Conservation (phyloP, 2,888 invertebrate genomes). For the Nasonovia ribisnigri region DNA sequence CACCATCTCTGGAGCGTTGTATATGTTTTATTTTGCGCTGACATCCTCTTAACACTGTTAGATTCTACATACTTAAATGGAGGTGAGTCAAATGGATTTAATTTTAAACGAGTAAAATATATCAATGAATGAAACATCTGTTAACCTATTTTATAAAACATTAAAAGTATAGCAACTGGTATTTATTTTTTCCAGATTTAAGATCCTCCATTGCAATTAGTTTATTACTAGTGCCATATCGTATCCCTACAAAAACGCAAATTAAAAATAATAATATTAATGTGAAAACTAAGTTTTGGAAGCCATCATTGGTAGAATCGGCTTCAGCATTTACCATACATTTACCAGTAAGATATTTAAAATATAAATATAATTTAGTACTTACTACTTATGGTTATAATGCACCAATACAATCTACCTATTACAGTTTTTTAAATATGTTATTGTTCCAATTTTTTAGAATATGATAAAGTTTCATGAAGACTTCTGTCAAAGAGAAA, state of each 20-base stretch:
- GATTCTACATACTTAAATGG: not conserved
- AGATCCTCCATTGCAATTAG: not conserved
- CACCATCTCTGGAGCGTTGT: too few relatives aligned
- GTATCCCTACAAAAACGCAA: not conserved
- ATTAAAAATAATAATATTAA: not conserved
- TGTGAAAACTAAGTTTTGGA: not conserved
- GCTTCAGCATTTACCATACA: constrained; percentile 16
- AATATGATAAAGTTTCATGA: constrained; percentile 6
- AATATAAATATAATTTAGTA: not conserved
- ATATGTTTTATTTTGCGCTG: too few relatives aligned
- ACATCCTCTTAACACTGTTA: not conserved
- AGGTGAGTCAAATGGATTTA: not conserved
- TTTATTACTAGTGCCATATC: not conserved
- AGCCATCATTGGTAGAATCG: not conserved
- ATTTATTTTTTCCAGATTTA: not conserved
- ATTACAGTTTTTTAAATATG: not conserved
- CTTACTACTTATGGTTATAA: too few relatives aligned
- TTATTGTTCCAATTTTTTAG: not conserved
- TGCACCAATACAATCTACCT: too few relatives aligned
- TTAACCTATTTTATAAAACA: not conserved
- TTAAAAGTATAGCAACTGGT: not conserved
- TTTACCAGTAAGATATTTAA: not conserved
- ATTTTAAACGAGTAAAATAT: not conserved
- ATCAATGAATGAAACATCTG: not conserved
- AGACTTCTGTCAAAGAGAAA: not conserved